Evolutionary conservation across 1,140 invertebrate genomes (phyloP), one percentile per base, ranked within the genome.

Genomic region (Ceratosolen fusciceps): DNA sequence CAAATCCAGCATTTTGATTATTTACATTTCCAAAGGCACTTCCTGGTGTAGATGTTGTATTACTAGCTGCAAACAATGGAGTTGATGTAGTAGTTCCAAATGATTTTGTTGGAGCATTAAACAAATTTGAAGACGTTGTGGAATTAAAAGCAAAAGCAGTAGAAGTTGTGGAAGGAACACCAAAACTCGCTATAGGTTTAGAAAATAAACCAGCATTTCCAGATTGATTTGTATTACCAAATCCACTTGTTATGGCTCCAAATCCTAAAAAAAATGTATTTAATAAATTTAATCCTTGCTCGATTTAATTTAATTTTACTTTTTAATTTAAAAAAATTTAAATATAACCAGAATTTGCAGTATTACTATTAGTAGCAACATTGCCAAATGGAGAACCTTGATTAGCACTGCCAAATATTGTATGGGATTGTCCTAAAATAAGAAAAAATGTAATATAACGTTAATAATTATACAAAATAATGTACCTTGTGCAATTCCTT

Each of bases 401-500:
- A 7, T 84, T 88, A 79, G 90, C 82, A 52, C 88, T 73, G 16
- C 91, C 92, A 87, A 94, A 94, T 77, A 95, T 88, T 31, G 91
- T 89, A 0, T 90, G 86, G 52, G 90, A 88, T 79, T 88, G 89
- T 76, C 84, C 89, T 86, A 72, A 65, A 82, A 80, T 67, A 62
- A 26, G 21, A 52, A 77, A 34, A 77, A 29, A 49, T 47, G 52
- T 52, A 54, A 47, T 43, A 54, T 7, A 39, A 52, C 67, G 49
- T 54, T 49, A 56, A 54, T 29, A 58, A 65, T 37, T 47, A 72
- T 49, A 54, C 8, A 68, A 77, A 84, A 58, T 31, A 80, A 67
- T 26, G 34, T 85, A 85, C 86, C 81, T 84, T 90, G 90, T 60
- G 88, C 83, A 8, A 91, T 90, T 49, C 96, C 96, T 92, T 98